Percentiles rank a stretch among this genome's conserved stretches.
Evolutionary conservation across 2,888 invertebrate genomes (phyloP).

Genomic region (Agonopterix heracliana): DNA sequence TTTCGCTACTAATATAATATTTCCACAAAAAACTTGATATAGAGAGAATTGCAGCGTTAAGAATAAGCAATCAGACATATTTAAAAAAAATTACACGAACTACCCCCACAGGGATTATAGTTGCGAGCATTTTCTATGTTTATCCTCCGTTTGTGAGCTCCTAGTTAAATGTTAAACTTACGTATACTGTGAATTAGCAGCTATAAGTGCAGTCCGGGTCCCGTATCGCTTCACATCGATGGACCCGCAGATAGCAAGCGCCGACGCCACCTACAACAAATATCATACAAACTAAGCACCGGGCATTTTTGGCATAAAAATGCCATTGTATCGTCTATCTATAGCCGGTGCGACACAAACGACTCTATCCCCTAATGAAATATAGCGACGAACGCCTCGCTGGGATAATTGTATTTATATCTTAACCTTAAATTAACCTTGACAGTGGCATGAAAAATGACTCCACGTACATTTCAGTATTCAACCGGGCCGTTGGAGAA

Average conservation of each 20-base stretch:
- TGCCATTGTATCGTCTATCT: constrained; percentile 29
- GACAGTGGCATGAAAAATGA: constrained; percentile 69
- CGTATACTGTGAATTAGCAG: constrained; percentile 77
- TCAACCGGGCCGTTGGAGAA: constrained; percentile 37
- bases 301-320: constrained; percentile 20
- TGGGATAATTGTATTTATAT: constrained; percentile 53
- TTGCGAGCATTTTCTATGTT: no score
- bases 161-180: constrained; percentile 41
- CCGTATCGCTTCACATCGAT: constrained; percentile 78
- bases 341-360: constrained; percentile 27
- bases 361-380: constrained; percentile 28
- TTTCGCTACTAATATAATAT: no score
- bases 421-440: constrained; percentile 73
- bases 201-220: constrained; percentile 73
- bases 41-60: no score
- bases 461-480: constrained; percentile 53
- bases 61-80: no score
- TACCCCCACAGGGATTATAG: no score
- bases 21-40: no score
- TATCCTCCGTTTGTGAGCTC: no score
- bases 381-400: constrained; percentile 35
- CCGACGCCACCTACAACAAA: constrained; percentile 65
- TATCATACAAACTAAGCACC: constrained; percentile 14
- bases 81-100: no score
- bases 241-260: constrained; percentile 76